Base-by-base conservation (phyloP, 2,113 vertebrate species). In the Pithys albifrons region DNA sequence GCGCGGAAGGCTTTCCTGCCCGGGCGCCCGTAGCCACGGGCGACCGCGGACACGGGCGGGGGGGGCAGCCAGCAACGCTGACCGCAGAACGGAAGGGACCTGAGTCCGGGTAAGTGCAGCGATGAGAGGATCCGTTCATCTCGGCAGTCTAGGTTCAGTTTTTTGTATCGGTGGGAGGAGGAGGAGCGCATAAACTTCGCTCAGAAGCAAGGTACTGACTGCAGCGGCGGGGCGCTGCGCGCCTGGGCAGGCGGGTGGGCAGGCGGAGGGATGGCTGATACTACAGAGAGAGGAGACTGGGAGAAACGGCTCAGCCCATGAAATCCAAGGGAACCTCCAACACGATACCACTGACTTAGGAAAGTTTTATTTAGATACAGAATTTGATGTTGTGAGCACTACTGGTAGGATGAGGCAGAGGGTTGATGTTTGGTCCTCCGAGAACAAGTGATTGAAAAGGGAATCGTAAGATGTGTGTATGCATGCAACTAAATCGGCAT, bases 291-390 rank as follows among this genome's bases (percentile, higher is more conserved):
- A 6, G 37, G 31, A 29, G 75, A 12, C 2, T 6, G 52, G 18
- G 94, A 91, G 85, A 85, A 85, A 19, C 18, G 6, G 39, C 71
- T 93, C 80, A 72, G 39, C 71, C 22, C 8, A 1, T 14, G 52
- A 65, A 57, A 57, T 91, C 81, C 83, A 43, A 66, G 80, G 73
- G 67, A 95, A 87, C 51, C 25, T 93, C 92, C 94, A 91, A 87
- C 70, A 37, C 9, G 19, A 73, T 90, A 84, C 67, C 25, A 4
- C 15, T 45, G 64, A 10, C 58, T 91, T 55, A 62, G 80, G 49
- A 79, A 79, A 81, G 69, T 94, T 93, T 51, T 87, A 49, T 83
- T 71, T 94, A 70, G 33, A n/a, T 27, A n/a, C 64, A 28, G 79
- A 90, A 46, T 74, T 61, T 55, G 85, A 23, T 66, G 62, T 59